phyloP scores from a whole-genome alignment of 2,113 vertebrate genomes.

The Cavia aperea region DNA sequence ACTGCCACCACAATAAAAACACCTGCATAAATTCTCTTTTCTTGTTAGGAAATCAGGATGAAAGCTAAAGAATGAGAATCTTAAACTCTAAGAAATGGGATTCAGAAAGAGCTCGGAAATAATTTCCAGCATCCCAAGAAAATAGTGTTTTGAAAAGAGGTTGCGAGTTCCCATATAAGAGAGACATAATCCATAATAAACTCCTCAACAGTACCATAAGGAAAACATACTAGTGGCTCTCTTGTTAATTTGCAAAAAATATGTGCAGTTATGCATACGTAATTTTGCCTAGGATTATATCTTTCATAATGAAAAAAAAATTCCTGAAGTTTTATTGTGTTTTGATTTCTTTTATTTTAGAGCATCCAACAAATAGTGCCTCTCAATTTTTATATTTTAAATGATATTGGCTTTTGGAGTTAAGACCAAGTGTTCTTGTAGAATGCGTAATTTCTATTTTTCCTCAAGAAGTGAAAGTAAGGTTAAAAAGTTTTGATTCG shows the following conservation, averaged over 20 bases:
- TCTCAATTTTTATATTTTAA: not conserved
- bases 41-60: no score
- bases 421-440: not conserved
- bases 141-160: not conserved
- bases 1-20: not conserved
- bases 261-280: not conserved
- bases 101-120: not conserved
- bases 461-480: not conserved
- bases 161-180: not conserved
- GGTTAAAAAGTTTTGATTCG: not conserved
- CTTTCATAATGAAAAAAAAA: not conserved
- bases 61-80: not conserved
- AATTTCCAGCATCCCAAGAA: not conserved
- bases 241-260: not conserved
- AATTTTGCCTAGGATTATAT: not conserved
- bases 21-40: not conserved
- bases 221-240: not conserved
- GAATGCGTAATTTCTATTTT: not conserved
- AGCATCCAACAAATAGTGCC: fast-evolving
- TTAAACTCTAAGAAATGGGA: not conserved
- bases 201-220: not conserved
- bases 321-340: not conserved
- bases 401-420: not conserved
- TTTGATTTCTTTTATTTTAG: not conserved
- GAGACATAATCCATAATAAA: not conserved